Base-by-base conservation (phyloP, 2,888 invertebrate genomes). In the Neria commutata region DNA sequence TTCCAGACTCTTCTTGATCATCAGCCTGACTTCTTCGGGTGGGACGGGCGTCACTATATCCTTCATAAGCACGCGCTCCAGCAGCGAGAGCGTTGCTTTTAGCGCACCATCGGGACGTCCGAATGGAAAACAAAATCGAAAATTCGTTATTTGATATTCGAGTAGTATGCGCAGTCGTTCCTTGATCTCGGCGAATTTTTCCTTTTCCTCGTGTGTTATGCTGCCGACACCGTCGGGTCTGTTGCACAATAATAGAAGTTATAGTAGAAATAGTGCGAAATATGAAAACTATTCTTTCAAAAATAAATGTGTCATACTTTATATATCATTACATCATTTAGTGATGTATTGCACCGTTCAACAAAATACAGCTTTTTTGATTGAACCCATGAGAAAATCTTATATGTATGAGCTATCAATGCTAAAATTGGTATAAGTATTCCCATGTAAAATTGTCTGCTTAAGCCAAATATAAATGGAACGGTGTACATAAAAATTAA, bases 151-250 rank as follows among this genome's bases (percentile, higher is more conserved):
- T 87, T 99, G 98, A 83, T 95, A 91, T 83, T 99, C 98, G 68
- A 99, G 85, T 67, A 98, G 85, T 72, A 93, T 88, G 75, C 95
- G 88, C 67, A 99, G 85, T 64, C 98, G 86, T 77, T 98, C 98
- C 82, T 98, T 98, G 77, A 99, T 94, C 81, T 96, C 96, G 63
- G 95, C 94, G 81, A 99, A 99, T 81, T 94, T 95, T 77, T 97
- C 97, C 82, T 95, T 96, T 83, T 99, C 99, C 80, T 96, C 97
- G 74, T 95, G 91, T 11, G 98, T 95, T 76, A 99, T 98, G 77
- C 98, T 98, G 70, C 98, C 98, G 69, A 99, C 95, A 54, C 98
- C 98, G 84, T 99, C 99, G 62, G 98, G 97, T 85, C 98, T 96
- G 85, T 81, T 21, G 21, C 8, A 17, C 10, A 21, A 34, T 54